Percentiles rank a stretch among this genome's conserved stretches.
Evolutionary conservation across 2,113 vertebrate genomes (phyloP).

Genomic region (Nycticebus coucang): DNA sequence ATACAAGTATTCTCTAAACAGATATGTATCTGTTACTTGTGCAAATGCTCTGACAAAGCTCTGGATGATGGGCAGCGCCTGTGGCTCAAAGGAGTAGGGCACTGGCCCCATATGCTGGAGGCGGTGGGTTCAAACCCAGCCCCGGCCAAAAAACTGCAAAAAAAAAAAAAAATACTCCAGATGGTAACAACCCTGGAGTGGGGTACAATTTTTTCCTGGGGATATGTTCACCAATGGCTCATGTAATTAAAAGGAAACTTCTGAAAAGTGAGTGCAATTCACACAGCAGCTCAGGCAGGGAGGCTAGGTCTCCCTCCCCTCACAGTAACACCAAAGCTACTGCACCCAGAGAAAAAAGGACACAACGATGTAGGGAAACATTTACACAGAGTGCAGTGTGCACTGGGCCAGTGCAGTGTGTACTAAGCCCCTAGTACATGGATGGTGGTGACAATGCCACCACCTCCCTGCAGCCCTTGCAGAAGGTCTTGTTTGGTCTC

Average conservation of each 20-base stretch:
- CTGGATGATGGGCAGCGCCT: not conserved
- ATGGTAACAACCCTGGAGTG: not conserved
- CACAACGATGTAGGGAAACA: not conserved
- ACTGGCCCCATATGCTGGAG: no score
- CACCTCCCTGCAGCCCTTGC: not conserved
- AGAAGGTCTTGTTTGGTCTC: not conserved
- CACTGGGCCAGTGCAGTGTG: not conserved
- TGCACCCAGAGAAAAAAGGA: not conserved
- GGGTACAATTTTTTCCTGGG: not conserved
- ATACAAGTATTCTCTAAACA: not conserved
- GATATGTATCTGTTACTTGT: not conserved
- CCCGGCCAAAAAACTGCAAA: no score
- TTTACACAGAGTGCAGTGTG: not conserved
- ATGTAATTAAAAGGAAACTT: not conserved
- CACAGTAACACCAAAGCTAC: not conserved
- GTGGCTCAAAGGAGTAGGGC: no score
- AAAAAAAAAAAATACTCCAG: no score
- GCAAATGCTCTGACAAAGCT: not conserved
- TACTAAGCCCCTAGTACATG: not conserved
- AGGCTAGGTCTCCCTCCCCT: not conserved
- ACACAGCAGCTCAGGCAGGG: not conserved
- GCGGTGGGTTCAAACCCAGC: no score
- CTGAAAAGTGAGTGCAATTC: not conserved
- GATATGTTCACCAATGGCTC: not conserved
- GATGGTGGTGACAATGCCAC: accelerated